Evolutionary conservation across 2,888 invertebrate genomes (phyloP).

Genomic region (Acleris sparsana): DNA sequence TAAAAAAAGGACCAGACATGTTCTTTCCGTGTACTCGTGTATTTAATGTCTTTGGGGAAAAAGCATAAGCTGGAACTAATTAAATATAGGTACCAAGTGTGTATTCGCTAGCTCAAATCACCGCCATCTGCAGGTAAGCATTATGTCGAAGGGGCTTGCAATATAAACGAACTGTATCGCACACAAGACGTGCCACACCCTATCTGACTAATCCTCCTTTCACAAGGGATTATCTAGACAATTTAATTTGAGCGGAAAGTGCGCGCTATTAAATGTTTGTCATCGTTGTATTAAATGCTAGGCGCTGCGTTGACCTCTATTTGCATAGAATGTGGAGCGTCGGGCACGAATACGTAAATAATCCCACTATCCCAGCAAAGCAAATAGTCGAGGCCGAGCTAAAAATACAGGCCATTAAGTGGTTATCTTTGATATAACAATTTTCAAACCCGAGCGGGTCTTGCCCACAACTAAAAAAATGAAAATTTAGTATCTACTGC

Average conservation of each 20-base stretch:
- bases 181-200: background rate
- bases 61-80: too few relatives aligned
- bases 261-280: background rate
- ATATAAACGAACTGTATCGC: constrained; percentile 17
- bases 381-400: constrained; percentile 20
- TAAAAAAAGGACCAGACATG: too few relatives aligned
- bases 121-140: background rate
- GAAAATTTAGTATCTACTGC: too few relatives aligned
- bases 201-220: too few relatives aligned
- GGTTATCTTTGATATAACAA: constrained; percentile 17
- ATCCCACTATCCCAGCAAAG: constrained; percentile 12
- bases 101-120: background rate
- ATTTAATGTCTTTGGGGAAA: too few relatives aligned
- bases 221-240: background rate
- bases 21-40: too few relatives aligned
- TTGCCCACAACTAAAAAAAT: constrained; percentile 3
- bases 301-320: constrained; percentile 24
- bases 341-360: constrained; percentile 30
- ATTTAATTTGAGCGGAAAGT: background rate
- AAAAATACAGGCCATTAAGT: constrained; percentile 28
- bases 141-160: background rate
- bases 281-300: background rate
- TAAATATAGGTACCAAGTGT: too few relatives aligned
- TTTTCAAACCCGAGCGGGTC: background rate
- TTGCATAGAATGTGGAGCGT: constrained; percentile 24